Percentiles rank a stretch among this genome's conserved stretches.
Evolutionary conservation across 1,140 invertebrate genomes (phyloP).

Genomic region (Drosophila nigromelanica): DNA sequence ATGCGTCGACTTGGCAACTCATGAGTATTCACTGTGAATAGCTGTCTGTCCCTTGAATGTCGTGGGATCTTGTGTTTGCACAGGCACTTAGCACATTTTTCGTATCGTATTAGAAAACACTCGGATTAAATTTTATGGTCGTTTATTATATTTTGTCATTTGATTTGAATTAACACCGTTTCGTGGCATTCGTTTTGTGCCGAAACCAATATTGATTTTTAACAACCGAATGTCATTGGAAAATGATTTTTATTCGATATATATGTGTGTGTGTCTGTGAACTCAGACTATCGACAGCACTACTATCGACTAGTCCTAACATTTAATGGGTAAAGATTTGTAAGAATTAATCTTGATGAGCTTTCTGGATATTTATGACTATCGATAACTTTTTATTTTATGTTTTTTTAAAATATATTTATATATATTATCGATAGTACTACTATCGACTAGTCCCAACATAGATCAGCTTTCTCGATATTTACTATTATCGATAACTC

Average conservation of each 20-base stretch:
- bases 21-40: conserved; percentile 1
- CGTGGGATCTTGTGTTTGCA: conserved; percentile 41
- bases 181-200: conserved; percentile 27
- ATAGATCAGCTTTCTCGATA: no score
- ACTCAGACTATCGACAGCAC: not conserved
- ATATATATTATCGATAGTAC: not conserved
- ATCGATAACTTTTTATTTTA: no score
- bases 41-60: conserved; percentile 17
- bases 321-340: no score
- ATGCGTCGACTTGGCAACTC: not conserved
- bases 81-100: conserved; percentile 56
- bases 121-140: conserved; percentile 77
- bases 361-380: no score
- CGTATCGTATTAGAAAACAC: conserved; percentile 64
- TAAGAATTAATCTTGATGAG: no score
- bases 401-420: no score
- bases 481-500: no score
- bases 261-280: conserved; percentile 30
- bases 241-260: conserved; percentile 11
- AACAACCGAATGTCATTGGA: conserved; percentile 24
- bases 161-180: conserved; percentile 74
- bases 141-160: conserved; percentile 80
- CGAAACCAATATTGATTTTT: conserved; percentile 19
- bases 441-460: not conserved
- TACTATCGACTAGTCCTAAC: not conserved